These are phyloP conservation scores for Trachurus trachurus DNA, from an alignment of 2,797 vertebrate genomes.

Conservation along the genomic window DNA sequence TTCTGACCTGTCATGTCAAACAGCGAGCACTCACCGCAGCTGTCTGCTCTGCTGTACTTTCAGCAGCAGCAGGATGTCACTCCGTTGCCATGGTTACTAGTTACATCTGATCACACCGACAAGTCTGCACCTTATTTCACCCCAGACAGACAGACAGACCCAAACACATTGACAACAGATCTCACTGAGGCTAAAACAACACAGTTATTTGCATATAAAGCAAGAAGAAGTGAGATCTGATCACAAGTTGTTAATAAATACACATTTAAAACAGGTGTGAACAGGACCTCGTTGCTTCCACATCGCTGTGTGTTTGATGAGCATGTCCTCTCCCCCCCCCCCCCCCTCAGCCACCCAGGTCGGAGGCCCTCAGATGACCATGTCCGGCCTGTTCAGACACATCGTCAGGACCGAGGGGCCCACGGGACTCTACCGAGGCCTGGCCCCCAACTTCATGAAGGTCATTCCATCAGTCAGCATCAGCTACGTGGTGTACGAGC, in stretches of 20 bases:
- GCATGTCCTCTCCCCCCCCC: background rate
- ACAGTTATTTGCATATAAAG: too few relatives aligned
- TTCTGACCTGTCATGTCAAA: too few relatives aligned
- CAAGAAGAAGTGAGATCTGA: too few relatives aligned
- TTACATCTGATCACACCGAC: background rate
- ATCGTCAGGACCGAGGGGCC: conserved; percentile 93
- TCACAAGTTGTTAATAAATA: too few relatives aligned
- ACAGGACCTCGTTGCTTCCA: too few relatives aligned
- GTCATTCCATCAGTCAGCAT: conserved; percentile 98
- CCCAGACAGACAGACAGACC: too few relatives aligned
- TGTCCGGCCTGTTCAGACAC: conserved; percentile 93
- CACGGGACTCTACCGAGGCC: conserved; percentile 92
- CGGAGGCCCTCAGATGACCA: conserved; percentile 88
- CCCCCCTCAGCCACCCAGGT: conserved; percentile 86
- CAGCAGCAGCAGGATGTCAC: background rate
- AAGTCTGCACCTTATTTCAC: background rate
- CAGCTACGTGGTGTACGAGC: conserved; percentile 97
- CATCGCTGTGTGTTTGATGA: background rate
- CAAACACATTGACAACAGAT: too few relatives aligned
- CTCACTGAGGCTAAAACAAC: too few relatives aligned
- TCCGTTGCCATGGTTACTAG: background rate
- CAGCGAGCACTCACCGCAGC: too few relatives aligned
- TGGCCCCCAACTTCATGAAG: conserved; percentile 98
- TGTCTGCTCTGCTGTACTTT: too few relatives aligned
- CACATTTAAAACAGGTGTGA: too few relatives aligned